Percentiles rank a stretch among this genome's conserved stretches.
phyloP scores from a whole-genome alignment of 2,888 invertebrate genomes.

The Eupelmus urozonus region DNA sequence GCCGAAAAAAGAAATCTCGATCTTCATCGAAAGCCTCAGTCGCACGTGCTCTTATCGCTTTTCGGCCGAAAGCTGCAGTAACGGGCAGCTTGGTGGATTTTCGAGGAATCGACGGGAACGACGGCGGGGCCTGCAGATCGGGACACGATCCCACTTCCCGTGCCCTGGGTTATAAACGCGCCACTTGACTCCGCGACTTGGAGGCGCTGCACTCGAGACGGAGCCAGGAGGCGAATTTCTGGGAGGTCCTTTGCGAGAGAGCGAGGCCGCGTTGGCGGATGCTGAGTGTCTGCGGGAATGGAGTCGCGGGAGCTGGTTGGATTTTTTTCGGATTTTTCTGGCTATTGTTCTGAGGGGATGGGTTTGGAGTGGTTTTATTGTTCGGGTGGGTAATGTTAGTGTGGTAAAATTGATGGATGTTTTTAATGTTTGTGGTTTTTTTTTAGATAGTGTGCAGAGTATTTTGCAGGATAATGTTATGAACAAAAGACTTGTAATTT shows the following conservation, averaged over 20 bases:
- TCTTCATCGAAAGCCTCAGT: too few species aligned
- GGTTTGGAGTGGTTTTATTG: neutral
- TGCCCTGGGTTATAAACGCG: neutral
- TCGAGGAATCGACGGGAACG: conserved; percentile 1
- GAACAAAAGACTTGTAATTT: too few species aligned
- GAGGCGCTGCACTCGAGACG: conserved; percentile 12
- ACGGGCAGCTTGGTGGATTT: conserved; percentile 14
- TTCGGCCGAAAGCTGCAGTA: neutral
- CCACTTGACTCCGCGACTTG: conserved; percentile 15
- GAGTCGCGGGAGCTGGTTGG: too few species aligned
- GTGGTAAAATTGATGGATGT: too few species aligned
- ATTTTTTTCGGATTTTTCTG: too few species aligned
- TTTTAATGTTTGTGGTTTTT: too few species aligned
- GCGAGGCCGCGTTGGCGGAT: too few species aligned
- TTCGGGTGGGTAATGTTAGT: too few species aligned
- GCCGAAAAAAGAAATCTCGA: conserved; percentile 14
- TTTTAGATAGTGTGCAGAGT: too few species aligned
- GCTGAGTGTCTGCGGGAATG: too few species aligned
- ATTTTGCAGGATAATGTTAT: too few species aligned
- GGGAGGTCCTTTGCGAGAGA: conserved; percentile 53
- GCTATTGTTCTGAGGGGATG: neutral
- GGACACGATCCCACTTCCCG: neutral
- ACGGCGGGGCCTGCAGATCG: neutral
- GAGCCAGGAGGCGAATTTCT: conserved; percentile 31
- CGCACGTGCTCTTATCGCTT: neutral